Evolutionary conservation across 2,797 vertebrate species (phyloP).

Genomic region (Garrulus glandarius): DNA sequence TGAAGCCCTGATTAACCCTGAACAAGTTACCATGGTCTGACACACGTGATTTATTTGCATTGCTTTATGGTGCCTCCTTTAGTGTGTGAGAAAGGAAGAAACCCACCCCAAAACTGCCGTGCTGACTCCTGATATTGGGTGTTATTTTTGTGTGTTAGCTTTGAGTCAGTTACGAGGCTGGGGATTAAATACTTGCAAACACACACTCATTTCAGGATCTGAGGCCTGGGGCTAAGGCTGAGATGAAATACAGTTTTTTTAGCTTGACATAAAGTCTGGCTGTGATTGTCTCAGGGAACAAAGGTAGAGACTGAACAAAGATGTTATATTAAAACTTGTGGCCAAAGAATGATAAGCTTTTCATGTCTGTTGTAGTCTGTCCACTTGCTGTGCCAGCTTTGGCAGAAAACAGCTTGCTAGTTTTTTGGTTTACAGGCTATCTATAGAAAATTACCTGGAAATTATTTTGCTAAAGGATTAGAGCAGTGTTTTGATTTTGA

Average conservation of each 20-base stretch:
- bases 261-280: background rate
- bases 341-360: constrained; percentile 35
- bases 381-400: background rate
- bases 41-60: background rate
- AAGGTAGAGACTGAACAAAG: constrained; percentile 30
- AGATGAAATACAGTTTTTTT: constrained; percentile 47
- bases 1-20: background rate
- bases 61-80: background rate
- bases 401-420: background rate
- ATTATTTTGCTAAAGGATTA: background rate
- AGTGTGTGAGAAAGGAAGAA: background rate
- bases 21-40: background rate
- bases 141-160: constrained; percentile 23
- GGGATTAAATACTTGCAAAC: constrained; percentile 36
- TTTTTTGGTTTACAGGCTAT: background rate
- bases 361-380: background rate
- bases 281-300: constrained; percentile 21
- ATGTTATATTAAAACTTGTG: constrained; percentile 18
- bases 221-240: constrained; percentile 44
- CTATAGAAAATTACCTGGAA: background rate
- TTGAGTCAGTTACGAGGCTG: constrained; percentile 16
- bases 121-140: background rate
- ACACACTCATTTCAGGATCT: background rate
- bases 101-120: background rate
- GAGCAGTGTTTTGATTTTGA: background rate